Evolutionary conservation across 1,140 invertebrate genomes (phyloP).

Genomic region (Pseudomyrmex flavicornis): DNA sequence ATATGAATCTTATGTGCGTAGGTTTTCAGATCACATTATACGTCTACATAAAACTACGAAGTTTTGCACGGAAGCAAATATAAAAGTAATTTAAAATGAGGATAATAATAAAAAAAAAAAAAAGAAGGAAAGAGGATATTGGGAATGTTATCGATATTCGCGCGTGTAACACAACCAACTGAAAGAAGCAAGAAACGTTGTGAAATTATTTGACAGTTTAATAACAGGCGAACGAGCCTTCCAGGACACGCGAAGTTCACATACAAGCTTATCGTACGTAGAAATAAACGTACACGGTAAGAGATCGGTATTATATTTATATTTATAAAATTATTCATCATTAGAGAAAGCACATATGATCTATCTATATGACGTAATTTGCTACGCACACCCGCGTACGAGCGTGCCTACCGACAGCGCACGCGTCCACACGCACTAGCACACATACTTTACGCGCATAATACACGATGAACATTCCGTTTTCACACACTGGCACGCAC

Average conservation of each 20-base stretch:
- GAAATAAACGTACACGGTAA: conserved; percentile 76
- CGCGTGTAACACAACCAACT: conserved; percentile 29
- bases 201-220: conserved; percentile 57
- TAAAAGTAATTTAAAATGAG: not conserved
- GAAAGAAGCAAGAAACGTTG: conserved; percentile 51
- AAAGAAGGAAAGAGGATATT: not conserved
- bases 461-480: conserved; percentile 31
- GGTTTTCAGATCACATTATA: not conserved
- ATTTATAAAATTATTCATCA: conserved; percentile 84
- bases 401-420: conserved; percentile 71
- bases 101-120: not conserved
- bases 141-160: not conserved
- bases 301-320: conserved; percentile 81
- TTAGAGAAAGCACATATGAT: conserved; percentile 84
- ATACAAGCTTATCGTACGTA: conserved; percentile 51
- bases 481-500: conserved; percentile 66
- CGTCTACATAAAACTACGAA: conserved; percentile 30
- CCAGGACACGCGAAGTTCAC: conserved; percentile 48
- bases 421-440: conserved; percentile 65
- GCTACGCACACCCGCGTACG: conserved; percentile 75
- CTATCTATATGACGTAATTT: conserved; percentile 82
- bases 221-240: conserved; percentile 56
- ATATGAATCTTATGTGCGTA: not conserved
- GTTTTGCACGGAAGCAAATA: conserved; percentile 2
- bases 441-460: conserved; percentile 47